Evolutionary conservation across 2,888 invertebrate species (phyloP), one percentile per base, ranked within the genome.

Genomic region (Zygogramma bicolorata): DNA sequence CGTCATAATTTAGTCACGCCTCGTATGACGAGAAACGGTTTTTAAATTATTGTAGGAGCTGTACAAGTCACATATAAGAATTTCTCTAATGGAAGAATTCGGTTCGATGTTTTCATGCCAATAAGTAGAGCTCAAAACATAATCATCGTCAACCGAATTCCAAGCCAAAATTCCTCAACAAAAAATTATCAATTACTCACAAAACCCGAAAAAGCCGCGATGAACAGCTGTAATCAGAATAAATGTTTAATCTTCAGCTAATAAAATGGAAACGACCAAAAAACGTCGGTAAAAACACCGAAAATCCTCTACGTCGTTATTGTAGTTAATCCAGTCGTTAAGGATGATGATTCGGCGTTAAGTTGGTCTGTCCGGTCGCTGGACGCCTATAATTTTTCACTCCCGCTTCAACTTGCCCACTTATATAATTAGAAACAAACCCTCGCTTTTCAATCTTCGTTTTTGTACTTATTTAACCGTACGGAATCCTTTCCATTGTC

Each of bases 271-370:
- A 53, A 53, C 25, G 25, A 22, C 22, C 46, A 20, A 46, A 27
- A 25, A 27, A 53, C 22, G 13, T 22, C 25, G 25, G 25, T 53
- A 53, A 53, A 53, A 53, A 53, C 53, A n/a, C 27, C n/a, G n/a
- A 62, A 68, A 58, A 65, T 49, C 34, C 69, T 59, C 65, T 29
- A 59, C 53, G 63, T 29, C 63, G 70, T 67, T 73, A 68, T 65
- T 65, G 70, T 49, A 65, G 72, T 75, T 81, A 80, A 81, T 80
- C 77, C 77, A 77, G 73, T 81, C 81, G 81, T 81, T 81, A 81
- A 69, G 70, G 77, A 80, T 74, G 67, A 77, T 81, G 81, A 81
- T 77, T 81, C 78, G 80, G 80, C 72, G 74, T 76, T 81, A 53
- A n/a, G 27, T 5, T 31, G 29, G 63, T 29, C 63, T 46, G 29